Base-by-base conservation (phyloP, 2,113 vertebrate species). In the Halichoerus grypus region DNA sequence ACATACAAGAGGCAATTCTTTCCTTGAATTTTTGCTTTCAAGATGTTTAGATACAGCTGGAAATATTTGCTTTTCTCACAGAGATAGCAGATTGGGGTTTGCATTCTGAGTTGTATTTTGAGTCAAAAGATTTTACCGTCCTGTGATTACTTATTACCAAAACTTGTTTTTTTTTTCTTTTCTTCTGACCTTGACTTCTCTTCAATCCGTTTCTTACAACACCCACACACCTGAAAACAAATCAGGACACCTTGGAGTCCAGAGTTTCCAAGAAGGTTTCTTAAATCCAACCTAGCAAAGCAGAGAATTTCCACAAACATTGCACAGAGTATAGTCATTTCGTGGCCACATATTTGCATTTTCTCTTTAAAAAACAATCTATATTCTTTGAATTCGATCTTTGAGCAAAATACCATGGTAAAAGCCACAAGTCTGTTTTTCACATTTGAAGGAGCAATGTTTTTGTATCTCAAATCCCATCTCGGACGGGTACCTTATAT, bases 11-110 rank as follows among this genome's bases (percentile, higher is more conserved):
- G 69, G 80, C 24, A 11, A 95, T 96, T 87, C 63, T 97, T 97
- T 95, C 67, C 76, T 95, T 94, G 67, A 84, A 94, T 91, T 91
- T 95, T 97, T 97, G 51, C 94, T 98, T 96, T 91, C 79, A 96
- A 84, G 96, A 97, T 97, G 94, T 88, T 92, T 76, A 96, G 84
- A 65, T 77, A 95, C 57, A 97, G 21, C 88, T 97, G 61, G 79
- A 88, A 76, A 97, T 97, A 95, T 46, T 97, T 97, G 95, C 92
- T 96, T 15, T 87, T 74, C 83, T 85, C n/a, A 39, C 39, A 84
- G 19, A 5, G n/a, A 72, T 8, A n/a, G 1, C 4, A 61, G 7
- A 61, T 81, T 85, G 82, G n/a, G 14, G 7, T 36, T 49, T 82
- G 7, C 5, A 65, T 36, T 81, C 33, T 63, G 51, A 79, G 26